Evolutionary conservation across 2,888 invertebrate species (phyloP).

Genomic region (Fragum fragum): DNA sequence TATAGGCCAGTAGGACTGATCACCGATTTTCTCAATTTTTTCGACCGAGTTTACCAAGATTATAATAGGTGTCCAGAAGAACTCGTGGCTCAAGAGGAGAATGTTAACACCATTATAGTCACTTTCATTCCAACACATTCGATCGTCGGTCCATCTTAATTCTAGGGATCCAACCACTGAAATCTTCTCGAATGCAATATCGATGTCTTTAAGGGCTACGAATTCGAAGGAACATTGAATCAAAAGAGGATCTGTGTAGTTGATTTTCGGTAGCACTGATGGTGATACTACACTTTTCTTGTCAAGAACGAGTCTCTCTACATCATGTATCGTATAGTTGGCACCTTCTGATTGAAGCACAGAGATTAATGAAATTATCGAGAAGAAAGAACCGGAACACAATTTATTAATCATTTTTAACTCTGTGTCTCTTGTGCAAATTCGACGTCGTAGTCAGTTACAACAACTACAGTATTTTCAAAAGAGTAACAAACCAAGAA

Average conservation of each 20-base stretch:
- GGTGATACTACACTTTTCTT: background rate
- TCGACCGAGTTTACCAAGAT: background rate
- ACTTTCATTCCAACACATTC: conserved; percentile 7
- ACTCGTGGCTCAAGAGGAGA: background rate
- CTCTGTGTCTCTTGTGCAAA: no score
- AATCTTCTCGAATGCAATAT: background rate
- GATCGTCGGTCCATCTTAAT: background rate
- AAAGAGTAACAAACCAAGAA: no score
- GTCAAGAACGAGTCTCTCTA: background rate
- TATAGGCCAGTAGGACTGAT: background rate
- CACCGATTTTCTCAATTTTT: background rate
- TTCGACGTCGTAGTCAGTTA: no score
- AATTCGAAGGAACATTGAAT: background rate
- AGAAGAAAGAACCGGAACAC: no score
- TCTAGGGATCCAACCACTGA: background rate
- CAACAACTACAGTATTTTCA: no score
- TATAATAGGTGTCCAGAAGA: background rate
- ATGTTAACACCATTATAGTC: background rate
- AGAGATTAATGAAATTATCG: no score
- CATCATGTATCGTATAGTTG: background rate
- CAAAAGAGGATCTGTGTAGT: background rate
- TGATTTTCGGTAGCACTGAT: background rate
- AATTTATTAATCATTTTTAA: no score
- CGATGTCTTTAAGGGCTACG: background rate
- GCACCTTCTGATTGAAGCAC: no score